Conservation (phyloP, 2,888 invertebrate genomes). For the Parascotia fuliginaria region DNA sequence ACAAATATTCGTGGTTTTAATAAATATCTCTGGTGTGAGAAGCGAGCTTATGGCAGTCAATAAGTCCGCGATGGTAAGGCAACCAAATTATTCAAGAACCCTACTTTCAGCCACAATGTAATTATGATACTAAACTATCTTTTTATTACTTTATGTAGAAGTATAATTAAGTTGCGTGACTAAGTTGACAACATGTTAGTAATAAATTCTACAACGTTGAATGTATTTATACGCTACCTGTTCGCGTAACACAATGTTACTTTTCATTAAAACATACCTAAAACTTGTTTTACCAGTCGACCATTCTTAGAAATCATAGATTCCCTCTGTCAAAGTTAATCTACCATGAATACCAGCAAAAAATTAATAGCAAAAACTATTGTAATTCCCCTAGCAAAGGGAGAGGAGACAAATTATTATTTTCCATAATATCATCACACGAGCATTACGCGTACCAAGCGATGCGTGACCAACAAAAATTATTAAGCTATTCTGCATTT, state of each 20-base stretch:
- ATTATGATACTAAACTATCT: too few species aligned
- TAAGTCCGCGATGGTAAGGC: too few species aligned
- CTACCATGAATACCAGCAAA: slow-evolving; percentile 52
- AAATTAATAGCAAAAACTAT: slow-evolving; percentile 59
- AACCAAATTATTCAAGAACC: too few species aligned
- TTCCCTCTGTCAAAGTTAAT: slow-evolving; percentile 37
- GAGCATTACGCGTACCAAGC: slow-evolving; percentile 72
- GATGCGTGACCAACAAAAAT: slow-evolving; percentile 76
- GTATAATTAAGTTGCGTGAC: too few species aligned
- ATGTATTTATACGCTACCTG: too few species aligned
- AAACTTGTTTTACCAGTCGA: neutral
- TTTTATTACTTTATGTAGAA: too few species aligned
- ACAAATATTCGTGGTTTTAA: too few species aligned
- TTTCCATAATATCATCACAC: slow-evolving; percentile 81
- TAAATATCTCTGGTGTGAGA: too few species aligned
- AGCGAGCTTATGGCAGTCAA: too few species aligned
- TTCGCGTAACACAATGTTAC: neutral
- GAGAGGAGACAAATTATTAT: slow-evolving; percentile 81
- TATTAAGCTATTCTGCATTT: slow-evolving; percentile 67
- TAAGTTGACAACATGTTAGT: too few species aligned
- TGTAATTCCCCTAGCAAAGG: slow-evolving; percentile 58
- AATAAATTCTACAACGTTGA: too few species aligned
- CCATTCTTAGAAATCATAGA: slow-evolving; percentile 11
- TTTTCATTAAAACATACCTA: neutral
- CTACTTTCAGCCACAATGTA: too few species aligned